Base-by-base conservation (phyloP, 2,113 vertebrate genomes). In the Thalassarche chlororhynchos region DNA sequence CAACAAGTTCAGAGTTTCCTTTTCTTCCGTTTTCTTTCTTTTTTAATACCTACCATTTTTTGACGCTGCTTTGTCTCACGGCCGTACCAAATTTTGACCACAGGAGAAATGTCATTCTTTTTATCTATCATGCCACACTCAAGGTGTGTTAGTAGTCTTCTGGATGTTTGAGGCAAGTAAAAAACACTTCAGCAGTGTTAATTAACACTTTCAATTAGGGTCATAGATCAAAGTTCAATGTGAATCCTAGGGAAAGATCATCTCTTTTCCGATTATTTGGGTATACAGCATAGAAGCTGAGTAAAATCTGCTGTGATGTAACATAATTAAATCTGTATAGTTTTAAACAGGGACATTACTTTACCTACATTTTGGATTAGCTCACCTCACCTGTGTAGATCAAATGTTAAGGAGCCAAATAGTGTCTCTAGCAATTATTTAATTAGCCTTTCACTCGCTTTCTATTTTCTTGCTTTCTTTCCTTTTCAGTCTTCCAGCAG, bases 1-100 rank as follows among this genome's bases (percentile, higher is more conserved):
- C 1, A 1, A 66, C 14, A 65, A 38, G 11, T 36, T 66, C 8
- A 70, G 19, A 55, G 10, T 57, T 66, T 88, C 10, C 32, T 38
- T 5, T 2, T 81, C 18, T 38, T 76, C 19, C 0, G 0, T 61
- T 85, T 71, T 46, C 7, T 54, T 51, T 17, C 2, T 69, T 70
- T 52, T 23, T n/a, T 5, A 46, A 20, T 44, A n/a, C 3, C 13
- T 78, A 44, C 6, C 2, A 10, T 34, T 51, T 90, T 77, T 54
- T 72, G 10, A 47, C 12, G 2, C 21, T 44, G 9, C 2, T 78
- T 75, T 69, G 28, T 34, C 10, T 69, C 26, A 65, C 5, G 2
- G 4, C 7, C 17, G 0, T 55, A 29, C 1, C 29, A 24, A 19
- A 14, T 55, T 55, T 40, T 87, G n/a, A 46, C 29, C 24, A 55